Conservation (phyloP, 2,797 vertebrate species). For the Yasuhikotakia modesta region DNA sequence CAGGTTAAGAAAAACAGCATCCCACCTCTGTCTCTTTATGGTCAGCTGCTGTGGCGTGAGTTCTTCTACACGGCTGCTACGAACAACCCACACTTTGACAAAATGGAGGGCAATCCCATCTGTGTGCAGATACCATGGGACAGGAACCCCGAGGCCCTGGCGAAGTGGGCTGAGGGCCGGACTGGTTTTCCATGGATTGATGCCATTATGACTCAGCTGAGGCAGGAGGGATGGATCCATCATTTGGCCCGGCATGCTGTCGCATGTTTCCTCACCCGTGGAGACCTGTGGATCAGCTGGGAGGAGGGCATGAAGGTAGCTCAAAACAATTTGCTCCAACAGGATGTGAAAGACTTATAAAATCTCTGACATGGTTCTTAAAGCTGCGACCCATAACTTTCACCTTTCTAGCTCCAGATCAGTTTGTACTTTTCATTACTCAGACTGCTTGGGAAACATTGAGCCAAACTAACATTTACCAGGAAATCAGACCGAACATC, state of each 20-base stretch:
- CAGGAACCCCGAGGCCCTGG: constrained; percentile 89
- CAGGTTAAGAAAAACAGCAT: constrained; percentile 92
- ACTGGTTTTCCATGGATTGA: constrained; percentile 97
- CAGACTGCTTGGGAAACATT: too few species aligned
- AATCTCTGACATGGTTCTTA: too few species aligned
- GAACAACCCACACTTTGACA: constrained; percentile 94
- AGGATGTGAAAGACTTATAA: too few species aligned
- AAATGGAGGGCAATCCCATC: constrained; percentile 96
- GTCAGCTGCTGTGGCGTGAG: constrained; percentile 92
- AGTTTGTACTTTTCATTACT: too few species aligned
- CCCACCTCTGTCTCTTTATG: constrained; percentile 90
- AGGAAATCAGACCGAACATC: too few species aligned
- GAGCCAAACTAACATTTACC: too few species aligned
- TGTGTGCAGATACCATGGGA: constrained; percentile 97
- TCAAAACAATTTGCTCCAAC: not conserved
- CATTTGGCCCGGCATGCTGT: constrained; percentile 91
- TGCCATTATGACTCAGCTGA: constrained; percentile 94
- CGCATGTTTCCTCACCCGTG: constrained; percentile 92
- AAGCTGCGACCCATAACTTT: too few species aligned
- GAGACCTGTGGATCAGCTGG: constrained; percentile 97
- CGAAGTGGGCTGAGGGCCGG: constrained; percentile 93
- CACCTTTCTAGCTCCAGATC: too few species aligned
- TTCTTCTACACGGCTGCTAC: constrained; percentile 95
- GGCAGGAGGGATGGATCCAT: constrained; percentile 95
- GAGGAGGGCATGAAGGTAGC: constrained; percentile 95